Evolutionary conservation across 2,888 invertebrate species (phyloP).

Genomic region (Microctonus hyperodae): DNA sequence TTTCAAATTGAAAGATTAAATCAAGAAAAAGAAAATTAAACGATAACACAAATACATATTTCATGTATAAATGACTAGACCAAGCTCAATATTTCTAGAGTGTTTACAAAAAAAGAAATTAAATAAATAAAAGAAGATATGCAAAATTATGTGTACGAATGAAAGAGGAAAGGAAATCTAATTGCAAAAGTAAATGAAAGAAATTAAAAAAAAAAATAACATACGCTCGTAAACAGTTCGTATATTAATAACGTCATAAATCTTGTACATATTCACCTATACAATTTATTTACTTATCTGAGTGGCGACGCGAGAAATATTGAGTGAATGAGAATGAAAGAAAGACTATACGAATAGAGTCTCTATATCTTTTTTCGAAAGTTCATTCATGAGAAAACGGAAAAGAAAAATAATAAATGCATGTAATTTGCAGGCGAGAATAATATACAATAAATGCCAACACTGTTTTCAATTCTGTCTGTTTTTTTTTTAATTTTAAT

Average conservation of each 20-base stretch:
- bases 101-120: slow-evolving; percentile 60
- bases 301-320: slow-evolving; percentile 23
- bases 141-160: slow-evolving; percentile 45
- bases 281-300: slow-evolving; percentile 56
- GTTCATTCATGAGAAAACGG: slow-evolving; percentile 38
- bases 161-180: slow-evolving; percentile 41
- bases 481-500: not conserved
- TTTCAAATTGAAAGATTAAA: slow-evolving; percentile 36
- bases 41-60: slow-evolving; percentile 45
- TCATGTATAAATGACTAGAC: slow-evolving; percentile 62
- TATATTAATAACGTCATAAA: slow-evolving; percentile 21
- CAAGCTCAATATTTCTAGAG: slow-evolving; percentile 64
- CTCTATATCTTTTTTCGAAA: slow-evolving; percentile 39
- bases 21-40: slow-evolving; percentile 42
- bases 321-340: slow-evolving; percentile 29
- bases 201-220: slow-evolving; percentile 32
- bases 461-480: slow-evolving; percentile 53
- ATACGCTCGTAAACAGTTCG: not conserved
- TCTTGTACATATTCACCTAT: slow-evolving; percentile 59
- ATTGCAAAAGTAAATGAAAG: slow-evolving; percentile 26
- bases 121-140: slow-evolving; percentile 35
- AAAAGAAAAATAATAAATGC: slow-evolving; percentile 42
- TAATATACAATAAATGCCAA: slow-evolving; percentile 57
- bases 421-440: slow-evolving; percentile 52
- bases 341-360: slow-evolving; percentile 28